These are phyloP conservation scores for Rattus rattus DNA, from an alignment of 2,113 vertebrate genomes.

Conservation along the genomic window DNA sequence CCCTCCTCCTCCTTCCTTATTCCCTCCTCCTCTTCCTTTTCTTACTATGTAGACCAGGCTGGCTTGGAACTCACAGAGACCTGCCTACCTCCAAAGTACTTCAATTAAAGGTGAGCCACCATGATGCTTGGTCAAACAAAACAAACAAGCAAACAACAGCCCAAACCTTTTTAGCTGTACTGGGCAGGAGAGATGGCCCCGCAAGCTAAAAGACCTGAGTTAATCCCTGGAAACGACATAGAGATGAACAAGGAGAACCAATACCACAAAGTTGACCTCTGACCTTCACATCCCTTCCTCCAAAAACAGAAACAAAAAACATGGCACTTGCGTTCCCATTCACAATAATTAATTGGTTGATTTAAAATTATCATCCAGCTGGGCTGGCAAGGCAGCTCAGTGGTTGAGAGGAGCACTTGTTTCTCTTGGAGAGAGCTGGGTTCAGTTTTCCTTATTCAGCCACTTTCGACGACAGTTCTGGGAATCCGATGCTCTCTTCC, in stretches of 20 bases:
- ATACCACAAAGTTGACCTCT: not conserved
- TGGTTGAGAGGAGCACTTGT: not conserved
- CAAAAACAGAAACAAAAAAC: too few species aligned
- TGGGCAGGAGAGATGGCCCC: not conserved
- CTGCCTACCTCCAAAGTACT: not conserved
- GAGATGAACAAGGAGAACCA: not conserved
- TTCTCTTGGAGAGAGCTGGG: not conserved
- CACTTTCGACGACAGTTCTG: not conserved
- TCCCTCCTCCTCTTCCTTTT: not conserved
- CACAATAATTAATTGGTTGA: not conserved
- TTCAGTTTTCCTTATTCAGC: not conserved
- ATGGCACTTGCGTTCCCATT: not conserved
- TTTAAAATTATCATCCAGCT: not conserved
- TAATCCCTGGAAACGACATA: not conserved
- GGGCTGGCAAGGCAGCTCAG: not conserved
- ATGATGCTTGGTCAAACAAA: not conserved
- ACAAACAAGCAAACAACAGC: not conserved
- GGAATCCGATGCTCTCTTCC: not conserved
- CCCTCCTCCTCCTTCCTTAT: accelerated
- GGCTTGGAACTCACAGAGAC: not conserved
- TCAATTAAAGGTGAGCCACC: not conserved
- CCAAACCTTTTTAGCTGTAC: not conserved
- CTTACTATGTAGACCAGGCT: not conserved
- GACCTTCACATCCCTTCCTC: not conserved
- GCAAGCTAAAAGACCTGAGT: not conserved